Base-by-base conservation (phyloP, 2,888 invertebrate genomes). In the Habrosyne pyritoides region DNA sequence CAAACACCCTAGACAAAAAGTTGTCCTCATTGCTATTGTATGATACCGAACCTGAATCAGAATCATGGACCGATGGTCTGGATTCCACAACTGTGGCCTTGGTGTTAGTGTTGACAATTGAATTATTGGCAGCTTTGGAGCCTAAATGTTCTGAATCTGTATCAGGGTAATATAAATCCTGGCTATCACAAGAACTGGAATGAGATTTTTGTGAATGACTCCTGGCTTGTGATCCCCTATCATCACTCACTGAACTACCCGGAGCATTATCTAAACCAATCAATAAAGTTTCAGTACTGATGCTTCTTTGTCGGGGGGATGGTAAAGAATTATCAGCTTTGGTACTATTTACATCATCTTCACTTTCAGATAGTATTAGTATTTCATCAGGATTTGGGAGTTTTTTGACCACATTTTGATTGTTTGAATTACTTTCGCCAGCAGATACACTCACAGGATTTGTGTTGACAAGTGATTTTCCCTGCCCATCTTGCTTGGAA, bases 341-440 rank as follows among this genome's bases (percentile, higher is more conserved):
- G 53, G 58, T 67, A 57, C 71, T 71, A 36, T 59, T 53, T 60
- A 55, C 55, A 46, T 85, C 86, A 54, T 81, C 79, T 47, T 89
- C 90, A 78, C 81, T 85, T 2, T 87, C 88, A 55, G 84, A 84
- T 8, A 42, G 42, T 60, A 89, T 71, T 10, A 68, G 67, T 66
- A 90, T 89, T 77, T 92, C 92, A 69, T 92, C 92, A 50, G 92
- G 91, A 65, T 91, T 92, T 47, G 81, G 78, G 26, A 82, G 54
- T 59, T 70, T 82, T 56, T 70, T 62, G 33, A 70, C 58, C 28
- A 55, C 36, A 60, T 77, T 79, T 52, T 62, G 64, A 47, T 57
- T 54, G 10, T 53, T 61, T 26, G 18, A 30, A 47, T 54, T 28
- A 53, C 48, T 52, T 30, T 42, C 42, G 0, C 0, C 36, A 42